A percentile compares a stretch with the other conserved stretches of the same genome.
phyloP scores from a whole-genome alignment of 2,888 invertebrate species.

The Tetragonula carbonaria region DNA sequence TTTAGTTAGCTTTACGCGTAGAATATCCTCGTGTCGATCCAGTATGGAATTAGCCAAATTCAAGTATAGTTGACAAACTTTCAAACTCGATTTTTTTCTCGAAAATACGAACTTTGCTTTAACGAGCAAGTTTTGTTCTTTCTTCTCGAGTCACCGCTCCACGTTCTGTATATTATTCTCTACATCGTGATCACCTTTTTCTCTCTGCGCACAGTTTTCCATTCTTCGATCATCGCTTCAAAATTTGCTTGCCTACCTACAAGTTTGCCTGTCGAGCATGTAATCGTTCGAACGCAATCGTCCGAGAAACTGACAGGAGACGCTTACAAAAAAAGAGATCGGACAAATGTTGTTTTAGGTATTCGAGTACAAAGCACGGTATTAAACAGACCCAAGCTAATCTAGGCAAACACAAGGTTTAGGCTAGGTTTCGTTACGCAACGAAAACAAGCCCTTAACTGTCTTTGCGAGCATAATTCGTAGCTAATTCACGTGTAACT shows the following conservation, averaged over 20 bases:
- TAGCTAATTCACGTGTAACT: constrained; percentile 15
- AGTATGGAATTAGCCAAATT: too few species aligned
- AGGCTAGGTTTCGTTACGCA: constrained; percentile 33
- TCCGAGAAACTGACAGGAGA: constrained; percentile 51
- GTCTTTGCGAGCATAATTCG: constrained; percentile 36
- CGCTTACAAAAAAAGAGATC: constrained; percentile 44
- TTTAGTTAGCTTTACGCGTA: too few species aligned
- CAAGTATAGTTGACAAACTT: too few species aligned
- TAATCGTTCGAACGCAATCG: constrained; percentile 37
- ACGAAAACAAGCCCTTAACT: constrained; percentile 61
- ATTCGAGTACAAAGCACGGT: constrained; percentile 47
- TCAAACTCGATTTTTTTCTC: too few species aligned
- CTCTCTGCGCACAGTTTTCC: too few species aligned
- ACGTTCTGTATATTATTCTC: too few species aligned
- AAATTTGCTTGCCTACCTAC: background rate
- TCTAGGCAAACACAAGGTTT: constrained; percentile 38
- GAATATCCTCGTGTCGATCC: too few species aligned
- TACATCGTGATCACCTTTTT: too few species aligned
- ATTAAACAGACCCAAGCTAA: constrained; percentile 55
- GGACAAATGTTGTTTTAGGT: constrained; percentile 75
- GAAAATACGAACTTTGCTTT: too few species aligned
- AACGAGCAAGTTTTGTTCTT: too few species aligned
- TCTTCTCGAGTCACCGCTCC: too few species aligned
- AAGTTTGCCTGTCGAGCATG: background rate
- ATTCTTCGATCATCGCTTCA: background rate